Base-by-base conservation (phyloP, 1,140 invertebrate genomes). In the Leptinotarsa defecta region DNA sequence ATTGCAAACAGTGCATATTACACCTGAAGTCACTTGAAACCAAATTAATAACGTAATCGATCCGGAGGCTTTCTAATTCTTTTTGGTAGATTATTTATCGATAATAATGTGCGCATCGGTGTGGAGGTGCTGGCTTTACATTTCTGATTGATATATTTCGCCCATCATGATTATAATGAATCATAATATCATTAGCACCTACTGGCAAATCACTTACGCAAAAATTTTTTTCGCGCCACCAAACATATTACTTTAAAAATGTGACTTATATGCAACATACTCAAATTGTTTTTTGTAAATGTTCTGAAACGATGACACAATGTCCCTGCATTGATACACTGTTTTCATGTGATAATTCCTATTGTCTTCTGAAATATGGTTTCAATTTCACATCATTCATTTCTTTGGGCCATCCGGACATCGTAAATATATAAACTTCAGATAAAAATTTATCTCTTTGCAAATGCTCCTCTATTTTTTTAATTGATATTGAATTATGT, bases 201-300 rank as follows among this genome's bases (percentile, higher is more conserved):
- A 22, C 20, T 22, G 2, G 20, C 20, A 22, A 22, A 22, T 22
- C 20, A 22, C 2, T 22, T 22, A 2, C 20, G 20, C 20, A 2
- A 22, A 22, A 1, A 22, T 22, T 22, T 22, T 22, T 2, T 22
- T n/a, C n/a, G n/a, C 84, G 85, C 48, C 22, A 74, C 65, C 73
- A 74, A 57, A 68, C 48, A 61, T 74, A 74, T 17, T 11, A 49
- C 24, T 65, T 57, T 17, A 65, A 27, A 13, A 67, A 52, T 13
- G 74, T 88, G 87, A 34, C 71, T 78, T 22, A 71, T 64, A 80
- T 88, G 86, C 6, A 88, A 71, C 64, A 78, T 76, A 13, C 69
- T 27, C 80, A 70, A 24, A 85, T 74, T 27, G 11, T 62, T 17
- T 62, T 65, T 75, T 77, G 52, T 22, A 80, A 78, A 34, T 52